Evolutionary conservation across 2,888 invertebrate species (phyloP), one percentile per base, ranked within the genome.

Genomic region (Poecilobothrus nobilitatus): DNA sequence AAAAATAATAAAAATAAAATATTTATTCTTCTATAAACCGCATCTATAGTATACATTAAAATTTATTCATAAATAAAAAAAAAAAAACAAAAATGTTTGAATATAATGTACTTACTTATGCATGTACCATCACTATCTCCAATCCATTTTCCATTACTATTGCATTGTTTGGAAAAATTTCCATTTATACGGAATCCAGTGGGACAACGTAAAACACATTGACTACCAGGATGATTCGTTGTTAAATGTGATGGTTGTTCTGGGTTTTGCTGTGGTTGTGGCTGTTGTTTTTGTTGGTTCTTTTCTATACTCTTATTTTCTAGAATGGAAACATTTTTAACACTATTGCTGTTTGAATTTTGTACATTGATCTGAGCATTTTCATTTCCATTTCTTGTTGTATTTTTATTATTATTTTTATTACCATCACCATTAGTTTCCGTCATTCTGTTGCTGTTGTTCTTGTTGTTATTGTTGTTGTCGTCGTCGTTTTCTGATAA

Each of bases 171-270:
- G 73, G 81, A 79, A 76, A 81, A 83, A 73, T 79, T 81, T 71
- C 81, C 85, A 75, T 76, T 80, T 69, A 80, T 79, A 71, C 80
- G 80, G 66, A 71, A 74, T 63, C 74, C 73, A 21, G 71, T 71
- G 27, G 74, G 84, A 76, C 85, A 85, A 71, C 81, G 79, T 61
- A 85, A 77, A 71, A 78, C 78, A 73, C 85, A 85, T 72, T 82
- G 81, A 33, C 84, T 83, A 18, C 84, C 83, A 4, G 84, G 83
- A 68, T 81, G 79, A 76, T 84, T 84, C 53, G 79, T 77, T 53
- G 78, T 76, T 65, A 77, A 74, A 72, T 74, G 73, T 71, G 81
- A 73, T 71, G 80, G 12, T 53, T 53, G 53, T 53, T 53, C 18
- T 18, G 7, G 18, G 21, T 63, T 73, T 61, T 22, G 53, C 63